phyloP scores from a whole-genome alignment of 2,113 vertebrate species.

The Paraplagusia blochii region DNA sequence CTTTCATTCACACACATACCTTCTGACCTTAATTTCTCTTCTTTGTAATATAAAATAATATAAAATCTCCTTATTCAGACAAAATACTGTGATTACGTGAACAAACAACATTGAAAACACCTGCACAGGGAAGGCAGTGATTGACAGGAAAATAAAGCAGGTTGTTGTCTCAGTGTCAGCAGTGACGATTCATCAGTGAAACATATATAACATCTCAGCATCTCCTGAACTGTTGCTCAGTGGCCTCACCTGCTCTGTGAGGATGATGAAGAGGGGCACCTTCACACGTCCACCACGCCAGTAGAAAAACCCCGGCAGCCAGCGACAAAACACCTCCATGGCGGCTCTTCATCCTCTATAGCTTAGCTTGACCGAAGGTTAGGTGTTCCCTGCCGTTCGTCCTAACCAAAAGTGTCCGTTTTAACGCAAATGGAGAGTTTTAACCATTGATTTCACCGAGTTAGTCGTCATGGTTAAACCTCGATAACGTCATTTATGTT shows the following conservation, averaged over 20 bases:
- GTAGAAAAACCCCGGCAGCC: conserved; percentile 59
- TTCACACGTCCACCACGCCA: conserved; percentile 50
- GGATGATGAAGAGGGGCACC: conserved; percentile 67
- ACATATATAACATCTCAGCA: too few relatives aligned
- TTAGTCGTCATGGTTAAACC: conserved; percentile 7
- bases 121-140: too few relatives aligned
- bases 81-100: neutral
- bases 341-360: conserved; percentile 67
- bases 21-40: too few relatives aligned
- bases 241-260: conserved; percentile 68
- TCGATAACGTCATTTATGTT: conserved; percentile 33
- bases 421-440: conserved; percentile 1
- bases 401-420: conserved; percentile 11
- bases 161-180: too few relatives aligned
- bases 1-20: too few relatives aligned
- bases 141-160: too few relatives aligned
- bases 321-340: conserved; percentile 67
- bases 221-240: neutral
- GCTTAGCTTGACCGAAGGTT: conserved; percentile 47
- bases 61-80: neutral
- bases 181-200: too few relatives aligned
- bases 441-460: conserved; percentile 40
- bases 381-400: conserved; percentile 33
- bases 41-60: too few relatives aligned
- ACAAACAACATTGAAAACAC: neutral